phyloP scores from a whole-genome alignment of 2,797 vertebrate genomes.

The Cheirogaleus major region DNA sequence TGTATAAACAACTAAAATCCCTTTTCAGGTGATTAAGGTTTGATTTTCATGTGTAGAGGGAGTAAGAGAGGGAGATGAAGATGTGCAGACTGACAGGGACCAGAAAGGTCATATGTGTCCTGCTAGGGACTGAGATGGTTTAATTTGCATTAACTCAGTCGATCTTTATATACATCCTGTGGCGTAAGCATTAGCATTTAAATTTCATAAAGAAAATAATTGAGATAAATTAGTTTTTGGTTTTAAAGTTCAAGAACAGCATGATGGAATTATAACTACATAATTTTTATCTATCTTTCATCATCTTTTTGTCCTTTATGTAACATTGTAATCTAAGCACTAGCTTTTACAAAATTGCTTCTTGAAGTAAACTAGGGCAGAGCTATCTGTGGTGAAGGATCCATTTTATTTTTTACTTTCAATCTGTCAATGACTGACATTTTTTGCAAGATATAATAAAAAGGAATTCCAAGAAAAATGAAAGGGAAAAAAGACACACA shows the following conservation, averaged over 20 bases:
- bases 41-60: neutral
- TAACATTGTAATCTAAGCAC: neutral
- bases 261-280: neutral
- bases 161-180: neutral
- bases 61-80: neutral
- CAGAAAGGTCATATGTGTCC: neutral
- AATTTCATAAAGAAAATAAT: slow-evolving; percentile 1
- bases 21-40: neutral
- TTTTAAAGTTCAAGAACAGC: neutral
- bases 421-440: neutral
- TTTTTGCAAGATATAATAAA: slow-evolving; percentile 9
- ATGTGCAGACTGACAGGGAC: neutral
- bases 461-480: neutral
- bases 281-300: neutral
- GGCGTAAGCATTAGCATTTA: neutral
- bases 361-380: neutral
- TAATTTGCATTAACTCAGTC: neutral
- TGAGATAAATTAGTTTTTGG: neutral
- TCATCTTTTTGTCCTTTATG: neutral
- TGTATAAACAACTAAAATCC: neutral
- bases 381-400: neutral
- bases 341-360: neutral
- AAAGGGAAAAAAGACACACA: neutral
- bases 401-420: slow-evolving; percentile 40
- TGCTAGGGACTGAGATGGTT: neutral